phyloP scores from a whole-genome alignment of 2,797 vertebrate genomes.

The Intellagama lesueurii region DNA sequence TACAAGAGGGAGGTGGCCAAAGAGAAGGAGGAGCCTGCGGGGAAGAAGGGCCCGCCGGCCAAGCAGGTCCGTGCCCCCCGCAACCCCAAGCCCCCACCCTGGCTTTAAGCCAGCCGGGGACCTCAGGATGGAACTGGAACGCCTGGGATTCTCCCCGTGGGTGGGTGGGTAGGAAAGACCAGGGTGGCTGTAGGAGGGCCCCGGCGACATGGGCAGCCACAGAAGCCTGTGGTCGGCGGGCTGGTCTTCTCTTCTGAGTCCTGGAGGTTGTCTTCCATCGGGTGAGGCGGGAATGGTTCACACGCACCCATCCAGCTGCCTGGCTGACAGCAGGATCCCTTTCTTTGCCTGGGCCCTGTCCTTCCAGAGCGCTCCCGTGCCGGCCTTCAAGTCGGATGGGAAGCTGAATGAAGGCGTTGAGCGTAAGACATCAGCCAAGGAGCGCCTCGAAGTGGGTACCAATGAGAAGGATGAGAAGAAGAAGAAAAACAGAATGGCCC shows the following conservation, averaged over 20 bases:
- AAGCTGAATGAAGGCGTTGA: constrained; percentile 55
- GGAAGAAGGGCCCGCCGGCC: constrained; percentile 73
- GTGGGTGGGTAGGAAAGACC: neutral
- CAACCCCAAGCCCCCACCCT: neutral
- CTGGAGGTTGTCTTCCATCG: no score
- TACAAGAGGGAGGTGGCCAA: constrained; percentile 73
- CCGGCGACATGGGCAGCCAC: neutral
- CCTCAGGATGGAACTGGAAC: neutral
- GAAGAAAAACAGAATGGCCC: constrained; percentile 55
- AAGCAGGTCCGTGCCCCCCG: constrained; percentile 77
- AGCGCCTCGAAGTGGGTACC: constrained; percentile 53
- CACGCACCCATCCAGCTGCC: accelerated
- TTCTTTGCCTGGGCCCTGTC: constrained; percentile 13
- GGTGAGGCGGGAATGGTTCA: neutral
- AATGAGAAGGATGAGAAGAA: constrained; percentile 70
- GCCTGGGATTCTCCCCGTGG: neutral
- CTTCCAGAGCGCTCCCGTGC: constrained; percentile 27
- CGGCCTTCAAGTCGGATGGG: constrained; percentile 42
- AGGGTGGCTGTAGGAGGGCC: neutral
- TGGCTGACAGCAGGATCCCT: neutral
- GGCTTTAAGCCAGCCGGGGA: neutral
- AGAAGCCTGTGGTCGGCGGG: no score
- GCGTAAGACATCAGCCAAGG: constrained; percentile 65
- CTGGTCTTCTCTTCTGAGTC: neutral
- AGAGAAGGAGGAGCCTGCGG: constrained; percentile 75